Conservation (phyloP, 2,888 invertebrate genomes). For the Acanthosepion esculentum region DNA sequence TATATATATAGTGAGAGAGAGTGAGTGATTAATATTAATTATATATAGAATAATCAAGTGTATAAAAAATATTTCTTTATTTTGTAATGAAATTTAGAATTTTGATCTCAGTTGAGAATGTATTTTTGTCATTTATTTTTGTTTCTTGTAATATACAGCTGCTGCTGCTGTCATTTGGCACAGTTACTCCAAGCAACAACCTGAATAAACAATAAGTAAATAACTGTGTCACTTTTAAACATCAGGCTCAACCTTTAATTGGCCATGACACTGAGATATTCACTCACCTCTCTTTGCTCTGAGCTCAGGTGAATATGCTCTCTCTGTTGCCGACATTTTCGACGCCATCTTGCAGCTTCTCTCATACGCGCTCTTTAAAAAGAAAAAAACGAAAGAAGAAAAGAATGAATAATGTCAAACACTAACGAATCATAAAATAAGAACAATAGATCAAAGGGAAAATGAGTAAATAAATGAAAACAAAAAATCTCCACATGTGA, state of each 20-base stretch:
- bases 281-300: slow-evolving; percentile 73
- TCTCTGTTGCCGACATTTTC: slow-evolving; percentile 73
- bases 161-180: background rate
- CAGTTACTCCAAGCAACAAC: background rate
- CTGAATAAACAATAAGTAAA: background rate
- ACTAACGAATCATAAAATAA: background rate
- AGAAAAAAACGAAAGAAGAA: too few species aligned
- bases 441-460: background rate
- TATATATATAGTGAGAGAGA: too few species aligned
- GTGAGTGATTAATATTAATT: too few species aligned
- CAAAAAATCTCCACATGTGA: background rate
- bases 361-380: slow-evolving; percentile 65
- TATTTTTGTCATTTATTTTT: too few species aligned
- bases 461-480: background rate
- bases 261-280: background rate
- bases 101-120: too few species aligned
- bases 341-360: slow-evolving; percentile 72
- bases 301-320: slow-evolving; percentile 72
- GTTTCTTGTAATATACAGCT: background rate
- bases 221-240: background rate
- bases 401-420: slow-evolving; percentile 41
- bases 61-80: too few species aligned
- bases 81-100: too few species aligned
- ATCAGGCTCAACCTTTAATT: background rate
- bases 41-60: too few species aligned